Base-by-base conservation (phyloP, 2,888 invertebrate genomes). In the Phortica magna region DNA sequence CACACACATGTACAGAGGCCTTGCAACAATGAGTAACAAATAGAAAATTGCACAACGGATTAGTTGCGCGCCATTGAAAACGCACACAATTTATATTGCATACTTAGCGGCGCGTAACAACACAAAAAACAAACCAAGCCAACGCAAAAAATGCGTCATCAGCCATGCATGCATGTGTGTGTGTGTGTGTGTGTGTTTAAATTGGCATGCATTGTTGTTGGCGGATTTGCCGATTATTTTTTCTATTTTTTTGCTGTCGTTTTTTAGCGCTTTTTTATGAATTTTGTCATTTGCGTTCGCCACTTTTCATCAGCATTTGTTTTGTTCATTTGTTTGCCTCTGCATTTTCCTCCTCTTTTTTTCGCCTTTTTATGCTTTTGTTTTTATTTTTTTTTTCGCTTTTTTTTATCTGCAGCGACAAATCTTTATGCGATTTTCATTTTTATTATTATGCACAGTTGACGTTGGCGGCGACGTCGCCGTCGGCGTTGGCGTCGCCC, bases 341-440 rank as follows among this genome's bases (percentile, higher is more conserved):
- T 55, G 12, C 55, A 55, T 14, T 12, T 57, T 41, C 67, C 67
- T 76, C 77, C 76, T 76, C 76, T 81, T 77, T 78, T 78, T 82
- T 78, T 74, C 81, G 82, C 83, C 82, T 84, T 88, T 84, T 83
- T 85, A 83, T 83, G n/a, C n/a, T n/a, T n/a, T n/a, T n/a, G n/a
- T n/a, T n/a, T n/a, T n/a, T n/a, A n/a, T n/a, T n/a, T n/a, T n/a
- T n/a, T n/a, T n/a, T n/a, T 85, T n/a, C 53, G 19, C 65, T 64
- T 53, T 19, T 48, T 71, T 42, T 71, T 88, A 88, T 87, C 88
- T 82, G 79, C 88, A 81, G 78, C 84, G 84, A 84, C 84, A 88
- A 86, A 88, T 87, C 87, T 87, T 87, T 86, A 86, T 87, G 84
- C 83, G 88, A 71, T 76, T 76, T 88, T 84, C 86, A 86, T 78